phyloP scores from a whole-genome alignment of 2,797 vertebrate species.

The Cheirogaleus major region DNA sequence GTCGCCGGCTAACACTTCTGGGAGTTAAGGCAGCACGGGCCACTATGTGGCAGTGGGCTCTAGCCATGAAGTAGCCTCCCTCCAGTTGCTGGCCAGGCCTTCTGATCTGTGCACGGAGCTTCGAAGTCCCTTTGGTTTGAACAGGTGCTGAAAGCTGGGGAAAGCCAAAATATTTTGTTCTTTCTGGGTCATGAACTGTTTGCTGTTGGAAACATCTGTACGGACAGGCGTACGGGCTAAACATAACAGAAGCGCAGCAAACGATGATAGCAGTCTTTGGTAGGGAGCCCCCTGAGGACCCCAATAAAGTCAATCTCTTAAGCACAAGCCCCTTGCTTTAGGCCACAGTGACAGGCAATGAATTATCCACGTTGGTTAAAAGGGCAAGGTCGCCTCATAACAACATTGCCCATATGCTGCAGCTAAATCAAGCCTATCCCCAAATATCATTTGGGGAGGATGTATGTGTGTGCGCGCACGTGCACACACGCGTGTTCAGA shows the following conservation, averaged over 20 bases:
- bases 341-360: slow-evolving; percentile 68
- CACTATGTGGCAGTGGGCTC: not conserved
- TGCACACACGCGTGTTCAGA: not conserved
- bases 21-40: not conserved
- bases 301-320: slow-evolving; percentile 63
- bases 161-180: slow-evolving; percentile 72
- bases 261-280: not conserved
- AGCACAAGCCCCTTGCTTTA: slow-evolving; percentile 36
- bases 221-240: not conserved
- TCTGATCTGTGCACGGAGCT: not conserved
- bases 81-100: not conserved
- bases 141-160: slow-evolving; percentile 74
- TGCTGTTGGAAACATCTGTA: slow-evolving; percentile 67
- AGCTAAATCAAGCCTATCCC: slow-evolving; percentile 59
- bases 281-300: slow-evolving; percentile 64
- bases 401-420: slow-evolving; percentile 56
- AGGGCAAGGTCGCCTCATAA: slow-evolving; percentile 68
- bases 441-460: not conserved
- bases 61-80: not conserved
- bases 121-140: slow-evolving; percentile 41
- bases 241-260: slow-evolving; percentile 9
- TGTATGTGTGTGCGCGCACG: not conserved
- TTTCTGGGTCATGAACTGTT: slow-evolving; percentile 52
- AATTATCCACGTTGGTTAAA: slow-evolving; percentile 66
- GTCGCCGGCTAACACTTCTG: not conserved